Evolutionary conservation across 2,888 invertebrate genomes (phyloP), one percentile per base, ranked within the genome.

Genomic region (Camponotus fellah): DNA sequence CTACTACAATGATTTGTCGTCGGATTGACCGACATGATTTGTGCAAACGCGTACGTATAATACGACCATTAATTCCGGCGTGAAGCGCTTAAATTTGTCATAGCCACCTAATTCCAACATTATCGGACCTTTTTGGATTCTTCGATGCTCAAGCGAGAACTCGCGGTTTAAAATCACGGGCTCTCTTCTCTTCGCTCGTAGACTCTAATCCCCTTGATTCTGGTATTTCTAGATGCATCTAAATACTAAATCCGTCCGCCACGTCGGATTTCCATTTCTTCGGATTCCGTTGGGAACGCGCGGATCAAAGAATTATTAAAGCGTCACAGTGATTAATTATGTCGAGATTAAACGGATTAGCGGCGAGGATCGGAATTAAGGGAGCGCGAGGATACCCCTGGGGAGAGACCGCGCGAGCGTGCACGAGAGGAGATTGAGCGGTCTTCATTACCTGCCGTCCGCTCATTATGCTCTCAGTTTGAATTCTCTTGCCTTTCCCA

Each of bases 381-480:
- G 84, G 86, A 86, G 85, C 65, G 88, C 81, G 88, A 82, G 83
- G 84, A 81, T 77, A 81, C 82, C 83, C 89, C 91, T 87, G 88
- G 89, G 87, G 86, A 87, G 84, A 86, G 83, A 87, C 86, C 83
- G 86, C 86, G 90, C 85, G 89, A 17, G 89, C 85, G 65, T 74
- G 75, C 43, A 62, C 75, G 34, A 64, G 76, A 74, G 86, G 82
- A 92, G 92, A 93, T 93, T 91, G 93, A 93, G 90, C 92, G 91
- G 90, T 93, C 93, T 93, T 93, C 93, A 90, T 93, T 93, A 93
- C 92, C 89, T 91, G 92, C 92, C 88, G 91, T 83, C 89, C 90
- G 92, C 92, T 93, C 93, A 92, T 93, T 93, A 93, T 92, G 88
- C 89, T 92, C 93, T 91, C 92, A 92, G 92, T 92, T 91, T 92